Conservation (phyloP, 1,140 invertebrate species). For the Ditylenchus dipsaci region DNA sequence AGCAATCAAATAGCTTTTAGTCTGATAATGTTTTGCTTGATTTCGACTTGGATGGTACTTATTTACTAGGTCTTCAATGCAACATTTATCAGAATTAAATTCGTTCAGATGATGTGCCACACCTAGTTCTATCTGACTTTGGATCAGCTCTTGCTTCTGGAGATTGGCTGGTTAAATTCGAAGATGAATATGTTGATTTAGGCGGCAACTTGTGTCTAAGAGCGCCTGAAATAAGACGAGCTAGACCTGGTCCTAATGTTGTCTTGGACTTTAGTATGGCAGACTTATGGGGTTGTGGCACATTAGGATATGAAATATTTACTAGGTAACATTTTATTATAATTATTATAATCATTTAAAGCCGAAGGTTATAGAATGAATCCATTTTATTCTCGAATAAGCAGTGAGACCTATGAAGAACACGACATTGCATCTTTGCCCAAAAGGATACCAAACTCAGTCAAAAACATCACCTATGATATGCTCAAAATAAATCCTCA, state of each 20-base stretch:
- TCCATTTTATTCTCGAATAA: constrained; percentile 37
- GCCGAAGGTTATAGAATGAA: constrained; percentile 25
- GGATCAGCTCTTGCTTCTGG: constrained; percentile 30
- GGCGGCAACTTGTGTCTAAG: constrained; percentile 40
- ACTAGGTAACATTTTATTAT: constrained; percentile 23
- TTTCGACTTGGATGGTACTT: constrained; percentile 36
- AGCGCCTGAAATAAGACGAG: constrained; percentile 37
- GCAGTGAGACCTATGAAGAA: constrained; percentile 30
- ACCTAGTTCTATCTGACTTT: constrained; percentile 44
- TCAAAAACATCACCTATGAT: constrained; percentile 29
- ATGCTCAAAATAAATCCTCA: constrained; percentile 35
- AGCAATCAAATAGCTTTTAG: constrained; percentile 27
- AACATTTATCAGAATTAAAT: constrained; percentile 8
- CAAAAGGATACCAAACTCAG: constrained; percentile 12
- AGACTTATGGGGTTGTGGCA: constrained; percentile 33
- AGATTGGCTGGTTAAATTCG: constrained; percentile 21
- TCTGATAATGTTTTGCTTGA: constrained; percentile 41
- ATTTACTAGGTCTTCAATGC: constrained; percentile 5
- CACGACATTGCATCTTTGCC: constrained; percentile 35
- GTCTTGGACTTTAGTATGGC: constrained; percentile 34
- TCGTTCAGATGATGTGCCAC: constrained; percentile 41
- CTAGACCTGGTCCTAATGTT: constrained; percentile 7
- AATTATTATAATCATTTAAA: background rate
- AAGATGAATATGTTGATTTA: constrained; percentile 31
- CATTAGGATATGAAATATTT: constrained; percentile 43